Evolutionary conservation across 2,113 vertebrate species (phyloP), one percentile per base, ranked within the genome.

Genomic region (Pipa parva): DNA sequence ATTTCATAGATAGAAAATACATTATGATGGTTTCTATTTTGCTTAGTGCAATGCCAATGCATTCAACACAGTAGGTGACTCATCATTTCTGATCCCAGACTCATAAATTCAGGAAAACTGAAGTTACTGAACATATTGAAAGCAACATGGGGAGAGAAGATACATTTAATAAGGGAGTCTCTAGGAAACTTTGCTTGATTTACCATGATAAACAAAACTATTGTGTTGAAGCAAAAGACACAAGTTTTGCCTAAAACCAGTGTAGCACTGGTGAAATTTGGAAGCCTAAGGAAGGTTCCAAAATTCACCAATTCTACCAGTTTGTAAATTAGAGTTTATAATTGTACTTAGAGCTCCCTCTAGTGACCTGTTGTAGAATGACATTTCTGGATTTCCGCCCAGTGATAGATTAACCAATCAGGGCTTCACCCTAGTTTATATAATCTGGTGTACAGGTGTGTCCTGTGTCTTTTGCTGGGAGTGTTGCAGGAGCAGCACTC

Each of bases 1-100:
- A 42, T n/a, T 42, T 18, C 3, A 56, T 25, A 56, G 28, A 31
- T 20, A 18, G 17, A 31, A 7, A 56, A 56, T 29, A 31, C 17
- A 31, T 78, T 80, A 46, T 73, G 78, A 78, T 63, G 4, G 28
- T 66, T 76, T 77, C 36, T 82, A 28, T 77, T 75, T 15, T 46
- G 29, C 18, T 48, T 49, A 46, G 39, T 67, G 31, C 20, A 11
- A 29, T 36, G 7, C 5, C 29, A 50, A 37, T 45, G 42, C 50
- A 55, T 42, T 29, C n/a, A 25, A 21, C 56, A 20, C 57, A 51
- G 56, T 51, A 31, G 50, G 57, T 15, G 56, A 52, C 29, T 69
- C 55, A 20, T 51, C 46, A 25, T 18, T 59, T 25, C 18, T 52
- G 17, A 59, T 60, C 31, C 28, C 7, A 33, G 29, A 25, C 58